phyloP scores from a whole-genome alignment of 53 echinoderm and acorn worm species.

The Paracentrotus lividus region DNA sequence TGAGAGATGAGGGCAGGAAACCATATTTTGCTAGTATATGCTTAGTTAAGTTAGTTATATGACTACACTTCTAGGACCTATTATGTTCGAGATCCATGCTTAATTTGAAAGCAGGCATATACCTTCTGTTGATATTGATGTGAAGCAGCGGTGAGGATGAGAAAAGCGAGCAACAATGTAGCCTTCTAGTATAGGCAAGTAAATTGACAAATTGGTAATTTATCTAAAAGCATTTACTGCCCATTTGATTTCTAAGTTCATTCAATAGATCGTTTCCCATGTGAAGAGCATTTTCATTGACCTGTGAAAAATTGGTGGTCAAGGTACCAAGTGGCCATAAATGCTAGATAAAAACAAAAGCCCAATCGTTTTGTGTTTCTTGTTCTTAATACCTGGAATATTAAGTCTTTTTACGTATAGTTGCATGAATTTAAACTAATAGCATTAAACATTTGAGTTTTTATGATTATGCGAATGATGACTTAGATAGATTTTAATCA shows the following conservation, averaged over 20 bases:
- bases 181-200: conserved; percentile 8
- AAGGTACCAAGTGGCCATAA: neutral
- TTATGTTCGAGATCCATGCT: no score
- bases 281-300: neutral
- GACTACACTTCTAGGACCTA: no score
- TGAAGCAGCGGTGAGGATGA: neutral
- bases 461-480: no score
- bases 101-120: neutral
- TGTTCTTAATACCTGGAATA: no score
- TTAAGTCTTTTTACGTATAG: no score
- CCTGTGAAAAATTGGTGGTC: neutral
- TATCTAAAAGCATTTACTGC: conserved; percentile 37
- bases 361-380: no score
- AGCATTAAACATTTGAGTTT: no score
- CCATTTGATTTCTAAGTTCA: neutral
- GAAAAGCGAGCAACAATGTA: conserved; percentile 6
- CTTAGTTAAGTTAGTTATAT: no score
- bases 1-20: neutral
- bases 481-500: no score
- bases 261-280: neutral
- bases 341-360: no score
- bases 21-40: no score
- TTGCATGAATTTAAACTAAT: no score
- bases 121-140: conserved; percentile 5
- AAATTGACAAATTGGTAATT: conserved; percentile 18